Evolutionary conservation across 2,888 invertebrate species (phyloP), one percentile per base, ranked within the genome.

Genomic region (Lasioglossum malachurum): DNA sequence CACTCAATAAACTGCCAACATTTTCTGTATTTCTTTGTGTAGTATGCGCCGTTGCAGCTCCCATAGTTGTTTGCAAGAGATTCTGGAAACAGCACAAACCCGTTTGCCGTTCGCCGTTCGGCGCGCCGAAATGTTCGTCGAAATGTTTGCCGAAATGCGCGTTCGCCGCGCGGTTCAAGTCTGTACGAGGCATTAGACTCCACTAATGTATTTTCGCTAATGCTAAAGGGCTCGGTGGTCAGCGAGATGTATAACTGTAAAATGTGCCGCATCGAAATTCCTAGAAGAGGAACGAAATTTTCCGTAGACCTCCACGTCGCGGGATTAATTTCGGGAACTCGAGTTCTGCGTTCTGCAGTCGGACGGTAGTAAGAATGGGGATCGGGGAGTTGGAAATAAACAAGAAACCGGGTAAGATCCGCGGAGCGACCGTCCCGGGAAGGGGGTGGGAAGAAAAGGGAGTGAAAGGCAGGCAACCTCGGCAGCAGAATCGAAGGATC

Each of bases 401-500:
- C 16, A 64, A 64, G 60, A 27, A 27, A 64, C 27, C 60, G 60
- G n/a, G 27, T 12, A 27, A 27, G 60, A 27, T 53, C 23, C 23
- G 23, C 7, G 53, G 8, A 10, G 53, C 53, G 8, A 10, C 27
- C 60, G 60, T 27, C 27, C 60, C 60, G 53, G 60, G 27, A 27
- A 60, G 27, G 5, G 4, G 60, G 12, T n/a, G 16, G 19, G 35
- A 67, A 67, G 27, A 64, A 31, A n/a, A 27, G 41, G 57, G 46
- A 80, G 64, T 23, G 71, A 67, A 71, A 71, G 69, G 49, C 53
- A 53, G 35, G 53, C 53, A 53, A 19, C 23, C 16, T 64, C 31
- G 27, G 1, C 31, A 35, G 4, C 49, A 35, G 71, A 53, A 53
- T 53, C n/a, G 71, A 60, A 64, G 64, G 46, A 27, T 44, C 64